Evolutionary conservation across 2,113 vertebrate genomes (phyloP).

Genomic region (Psettodes erumei): DNA sequence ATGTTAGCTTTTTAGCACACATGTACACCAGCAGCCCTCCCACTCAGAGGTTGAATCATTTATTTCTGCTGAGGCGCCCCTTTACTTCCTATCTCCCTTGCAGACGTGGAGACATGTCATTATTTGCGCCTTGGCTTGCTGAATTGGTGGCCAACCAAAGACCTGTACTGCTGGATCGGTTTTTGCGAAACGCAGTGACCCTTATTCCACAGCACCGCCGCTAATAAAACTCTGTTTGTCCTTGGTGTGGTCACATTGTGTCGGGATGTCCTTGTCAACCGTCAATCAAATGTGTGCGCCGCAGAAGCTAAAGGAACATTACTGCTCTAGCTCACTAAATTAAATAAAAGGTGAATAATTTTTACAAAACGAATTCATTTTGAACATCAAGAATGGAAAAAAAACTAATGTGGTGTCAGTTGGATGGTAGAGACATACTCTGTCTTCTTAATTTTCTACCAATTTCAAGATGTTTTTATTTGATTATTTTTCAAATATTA

Average conservation of each 20-base stretch:
- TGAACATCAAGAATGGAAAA: not conserved
- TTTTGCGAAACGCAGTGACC: too few relatives aligned
- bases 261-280: not conserved
- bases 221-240: too few relatives aligned
- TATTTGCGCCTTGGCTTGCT: not conserved
- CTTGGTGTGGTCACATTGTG: not conserved
- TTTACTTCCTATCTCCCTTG: not conserved
- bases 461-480: too few relatives aligned
- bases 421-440: not conserved
- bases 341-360: not conserved
- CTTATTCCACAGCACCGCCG: not conserved
- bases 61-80: not conserved
- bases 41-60: not conserved
- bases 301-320: not conserved
- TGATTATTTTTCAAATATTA: too few relatives aligned
- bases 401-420: not conserved
- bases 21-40: too few relatives aligned
- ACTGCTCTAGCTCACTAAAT: slow-evolving; percentile 1
- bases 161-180: not conserved
- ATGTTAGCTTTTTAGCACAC: too few relatives aligned
- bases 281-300: slow-evolving; percentile 9
- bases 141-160: too few relatives aligned
- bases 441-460: too few relatives aligned
- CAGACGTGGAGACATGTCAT: not conserved
- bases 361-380: not conserved